Conservation (phyloP, 2,888 invertebrate species). For the Dasysyrphus tricinctus region DNA sequence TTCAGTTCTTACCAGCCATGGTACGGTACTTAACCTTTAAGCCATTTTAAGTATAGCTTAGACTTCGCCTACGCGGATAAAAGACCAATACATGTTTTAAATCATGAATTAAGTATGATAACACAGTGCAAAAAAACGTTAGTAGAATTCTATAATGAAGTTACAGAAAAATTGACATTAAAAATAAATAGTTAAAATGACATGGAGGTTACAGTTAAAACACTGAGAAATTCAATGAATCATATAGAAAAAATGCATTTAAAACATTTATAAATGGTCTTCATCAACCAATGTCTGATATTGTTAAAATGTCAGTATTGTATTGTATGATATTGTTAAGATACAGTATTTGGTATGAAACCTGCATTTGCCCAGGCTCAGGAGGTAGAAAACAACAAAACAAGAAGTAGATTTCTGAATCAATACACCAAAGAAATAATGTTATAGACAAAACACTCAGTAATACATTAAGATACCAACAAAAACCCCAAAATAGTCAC, state of each 20-base stretch:
- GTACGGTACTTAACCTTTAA: constrained; percentile 10
- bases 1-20: constrained; percentile 10
- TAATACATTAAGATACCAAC: neutral
- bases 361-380: too few relatives aligned
- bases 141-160: neutral
- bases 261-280: too few relatives aligned
- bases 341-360: too few relatives aligned
- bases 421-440: constrained; percentile 7
- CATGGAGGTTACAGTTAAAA: too few relatives aligned
- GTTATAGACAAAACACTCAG: neutral
- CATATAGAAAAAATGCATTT: too few relatives aligned
- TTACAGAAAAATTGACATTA: neutral
- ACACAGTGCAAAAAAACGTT: neutral
- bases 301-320: too few relatives aligned
- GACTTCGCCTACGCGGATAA: too few relatives aligned
- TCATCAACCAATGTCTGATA: too few relatives aligned
- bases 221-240: too few relatives aligned
- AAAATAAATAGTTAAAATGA: neutral
- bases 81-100: constrained; percentile 15
- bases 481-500: neutral
- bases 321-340: too few relatives aligned
- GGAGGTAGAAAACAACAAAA: too few relatives aligned
- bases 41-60: neutral
- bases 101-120: constrained; percentile 32
- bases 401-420: neutral